phyloP scores from a whole-genome alignment of 2,888 invertebrate genomes.

The Linnaemya vulpina region DNA sequence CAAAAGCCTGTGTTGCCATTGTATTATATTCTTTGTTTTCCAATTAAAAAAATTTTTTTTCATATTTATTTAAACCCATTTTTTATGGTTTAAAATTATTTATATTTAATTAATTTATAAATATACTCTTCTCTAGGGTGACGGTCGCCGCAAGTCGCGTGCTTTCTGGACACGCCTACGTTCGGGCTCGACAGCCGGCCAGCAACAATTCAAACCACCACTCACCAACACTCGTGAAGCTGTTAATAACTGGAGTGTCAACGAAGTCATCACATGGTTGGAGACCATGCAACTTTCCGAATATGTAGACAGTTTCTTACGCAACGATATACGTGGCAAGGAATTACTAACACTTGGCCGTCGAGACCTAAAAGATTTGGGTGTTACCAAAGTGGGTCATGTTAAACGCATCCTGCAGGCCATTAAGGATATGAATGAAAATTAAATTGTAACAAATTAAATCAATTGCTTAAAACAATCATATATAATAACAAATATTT shows the following conservation, averaged over 20 bases:
- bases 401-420: slow-evolving; percentile 97
- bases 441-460: slow-evolving; percentile 73
- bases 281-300: slow-evolving; percentile 94
- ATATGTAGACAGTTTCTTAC: slow-evolving; percentile 94
- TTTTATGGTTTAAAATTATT: no score
- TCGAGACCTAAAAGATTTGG: slow-evolving; percentile 94
- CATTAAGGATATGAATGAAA: slow-evolving; percentile 89
- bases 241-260: slow-evolving; percentile 90
- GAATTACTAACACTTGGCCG: slow-evolving; percentile 94
- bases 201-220: slow-evolving; percentile 78
- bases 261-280: slow-evolving; percentile 95
- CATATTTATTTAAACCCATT: no score
- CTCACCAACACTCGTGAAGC: slow-evolving; percentile 83
- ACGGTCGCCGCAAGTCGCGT: slow-evolving; percentile 86
- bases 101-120: no score
- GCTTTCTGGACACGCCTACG: slow-evolving; percentile 88
- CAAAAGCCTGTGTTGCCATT: no score
- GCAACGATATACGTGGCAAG: slow-evolving; percentile 95
- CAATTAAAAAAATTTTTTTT: no score
- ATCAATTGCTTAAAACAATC: slow-evolving; percentile 73
- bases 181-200: slow-evolving; percentile 81
- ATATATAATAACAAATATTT: slow-evolving; percentile 56
- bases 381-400: slow-evolving; percentile 97
- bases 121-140: slow-evolving; percentile 77
- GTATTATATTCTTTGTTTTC: no score